Conservation (phyloP, 2,888 invertebrate species). For the Chrysolina americana region DNA sequence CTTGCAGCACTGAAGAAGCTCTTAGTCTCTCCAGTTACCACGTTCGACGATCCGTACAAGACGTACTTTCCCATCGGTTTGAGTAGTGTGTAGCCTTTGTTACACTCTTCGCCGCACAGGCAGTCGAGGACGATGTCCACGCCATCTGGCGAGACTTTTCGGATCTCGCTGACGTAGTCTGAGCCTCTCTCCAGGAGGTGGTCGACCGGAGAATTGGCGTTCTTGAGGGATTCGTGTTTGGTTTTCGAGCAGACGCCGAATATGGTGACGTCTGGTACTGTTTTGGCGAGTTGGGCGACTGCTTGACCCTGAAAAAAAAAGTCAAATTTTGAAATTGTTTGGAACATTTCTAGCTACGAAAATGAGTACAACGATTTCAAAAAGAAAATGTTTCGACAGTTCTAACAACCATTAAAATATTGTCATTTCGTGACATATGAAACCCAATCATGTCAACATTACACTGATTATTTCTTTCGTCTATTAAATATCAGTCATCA, state of each 20-base stretch:
- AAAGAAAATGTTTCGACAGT: too few species aligned
- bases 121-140: conserved; percentile 91
- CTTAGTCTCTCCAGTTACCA: conserved; percentile 92
- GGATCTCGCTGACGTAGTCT: conserved; percentile 88
- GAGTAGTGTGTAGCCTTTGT: conserved; percentile 85
- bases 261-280: conserved; percentile 84
- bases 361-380: too few species aligned
- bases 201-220: conserved; percentile 78
- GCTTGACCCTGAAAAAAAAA: conserved; percentile 81
- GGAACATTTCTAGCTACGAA: too few species aligned
- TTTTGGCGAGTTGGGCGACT: conserved; percentile 85
- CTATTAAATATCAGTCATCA: too few species aligned
- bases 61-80: conserved; percentile 93
- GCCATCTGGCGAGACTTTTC: conserved; percentile 84
- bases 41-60: conserved; percentile 89
- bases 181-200: conserved; percentile 85
- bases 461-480: too few species aligned
- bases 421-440: too few species aligned
- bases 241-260: conserved; percentile 88
- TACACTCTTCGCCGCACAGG: conserved; percentile 90
- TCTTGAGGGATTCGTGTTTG: conserved; percentile 88
- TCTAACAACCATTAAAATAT: too few species aligned
- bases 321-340: not conserved
- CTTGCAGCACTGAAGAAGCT: conserved; percentile 93
- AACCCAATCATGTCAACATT: too few species aligned